A percentile compares a stretch with the other conserved stretches of the same genome.
phyloP scores from a whole-genome alignment of 1,140 invertebrate genomes.

The Leptinotarsa lineolata region DNA sequence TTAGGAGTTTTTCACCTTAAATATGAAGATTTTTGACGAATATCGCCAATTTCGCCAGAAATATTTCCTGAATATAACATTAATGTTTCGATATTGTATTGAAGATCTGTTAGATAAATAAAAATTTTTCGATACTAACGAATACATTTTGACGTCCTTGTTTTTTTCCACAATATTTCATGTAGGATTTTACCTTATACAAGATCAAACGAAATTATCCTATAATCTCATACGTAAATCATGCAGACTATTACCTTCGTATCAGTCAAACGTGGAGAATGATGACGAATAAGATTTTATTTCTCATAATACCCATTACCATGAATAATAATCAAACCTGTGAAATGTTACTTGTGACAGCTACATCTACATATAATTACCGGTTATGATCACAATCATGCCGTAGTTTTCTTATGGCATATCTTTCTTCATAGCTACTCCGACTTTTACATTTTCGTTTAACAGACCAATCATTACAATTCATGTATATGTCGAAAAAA shows the following conservation, averaged over 20 bases:
- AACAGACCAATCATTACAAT: no score
- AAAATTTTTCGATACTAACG: not conserved
- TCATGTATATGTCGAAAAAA: no score
- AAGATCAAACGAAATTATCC: not conserved
- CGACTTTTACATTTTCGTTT: not conserved
- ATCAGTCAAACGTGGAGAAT: not conserved
- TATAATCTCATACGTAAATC: not conserved
- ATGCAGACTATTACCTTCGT: not conserved
- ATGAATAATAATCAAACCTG: not conserved
- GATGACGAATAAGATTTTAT: not conserved
- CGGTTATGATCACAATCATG: not conserved
- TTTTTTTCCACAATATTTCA: not conserved
- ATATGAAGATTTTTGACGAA: no score
- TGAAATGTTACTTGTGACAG: conserved; percentile 5
- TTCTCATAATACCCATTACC: not conserved
- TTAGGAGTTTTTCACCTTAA: no score
- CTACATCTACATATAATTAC: not conserved
- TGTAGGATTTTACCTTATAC: not conserved
- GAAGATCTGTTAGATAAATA: no score
- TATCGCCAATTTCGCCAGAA: no score
- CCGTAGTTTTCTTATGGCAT: no score
- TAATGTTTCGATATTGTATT: no score
- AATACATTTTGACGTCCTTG: not conserved
- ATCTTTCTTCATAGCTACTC: no score
- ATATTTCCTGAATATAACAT: no score